Percentiles rank a stretch among this genome's conserved stretches.
These are phyloP conservation scores for Fregetta grallaria DNA, from an alignment of 2,113 vertebrate genomes.

Conservation along the genomic window DNA sequence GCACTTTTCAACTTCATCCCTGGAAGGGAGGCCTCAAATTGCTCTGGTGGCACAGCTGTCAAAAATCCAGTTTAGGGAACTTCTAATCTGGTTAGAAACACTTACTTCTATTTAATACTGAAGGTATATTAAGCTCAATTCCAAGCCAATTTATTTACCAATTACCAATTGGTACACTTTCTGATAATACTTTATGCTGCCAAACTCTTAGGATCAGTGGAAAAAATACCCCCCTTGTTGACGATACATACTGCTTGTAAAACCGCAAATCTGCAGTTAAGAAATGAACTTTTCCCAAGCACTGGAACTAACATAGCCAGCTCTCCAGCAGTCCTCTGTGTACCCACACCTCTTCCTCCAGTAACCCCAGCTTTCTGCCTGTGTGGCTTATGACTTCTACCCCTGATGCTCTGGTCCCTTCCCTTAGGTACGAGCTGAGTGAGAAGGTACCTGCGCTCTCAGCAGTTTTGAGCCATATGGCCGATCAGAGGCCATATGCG, in stretches of 20 bases:
- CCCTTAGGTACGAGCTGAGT: rapidly evolving
- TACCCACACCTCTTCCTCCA: neutral
- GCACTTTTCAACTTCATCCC: neutral
- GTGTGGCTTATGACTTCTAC: no score
- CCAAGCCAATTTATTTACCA: neutral
- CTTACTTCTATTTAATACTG: neutral
- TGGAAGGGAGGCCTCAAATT: neutral
- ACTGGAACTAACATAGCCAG: neutral
- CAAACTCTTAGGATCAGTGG: neutral
- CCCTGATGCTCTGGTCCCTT: neutral
- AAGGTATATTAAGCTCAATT: neutral
- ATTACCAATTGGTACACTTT: neutral
- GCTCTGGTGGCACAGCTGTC: neutral
- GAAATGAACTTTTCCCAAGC: neutral
- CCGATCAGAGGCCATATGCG: rapidly evolving
- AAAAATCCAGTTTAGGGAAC: neutral
- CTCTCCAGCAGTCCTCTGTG: neutral
- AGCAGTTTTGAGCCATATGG: neutral
- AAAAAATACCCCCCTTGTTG: neutral
- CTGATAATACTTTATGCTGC: neutral
- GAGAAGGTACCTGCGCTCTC: neutral
- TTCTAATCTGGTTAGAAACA: neutral
- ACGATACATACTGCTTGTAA: rapidly evolving
- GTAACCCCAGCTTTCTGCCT: neutral
- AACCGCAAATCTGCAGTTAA: neutral